Evolutionary conservation across 2,888 invertebrate genomes (phyloP).

Genomic region (Apeira syringaria): DNA sequence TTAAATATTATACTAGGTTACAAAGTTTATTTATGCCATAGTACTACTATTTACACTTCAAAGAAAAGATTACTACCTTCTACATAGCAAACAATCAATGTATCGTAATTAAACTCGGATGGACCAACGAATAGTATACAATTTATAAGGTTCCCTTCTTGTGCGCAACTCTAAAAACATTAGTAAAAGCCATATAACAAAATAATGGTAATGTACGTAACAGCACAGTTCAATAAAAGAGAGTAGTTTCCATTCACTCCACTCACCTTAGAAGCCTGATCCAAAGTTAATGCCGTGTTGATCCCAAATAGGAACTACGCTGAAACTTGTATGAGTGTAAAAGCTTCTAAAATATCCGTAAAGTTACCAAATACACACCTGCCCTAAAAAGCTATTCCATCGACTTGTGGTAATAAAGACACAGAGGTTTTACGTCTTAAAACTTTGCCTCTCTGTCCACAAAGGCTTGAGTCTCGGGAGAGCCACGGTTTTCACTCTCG

Average conservation of each 20-base stretch:
- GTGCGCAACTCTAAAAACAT: too few species aligned
- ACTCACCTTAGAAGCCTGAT: neutral
- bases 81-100: too few species aligned
- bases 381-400: slow-evolving; percentile 17
- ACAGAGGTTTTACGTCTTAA: slow-evolving; percentile 36
- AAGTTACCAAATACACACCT: slow-evolving; percentile 16
- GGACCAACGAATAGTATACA: too few species aligned
- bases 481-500: slow-evolving; percentile 36
- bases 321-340: slow-evolving; percentile 6
- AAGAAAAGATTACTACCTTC: too few species aligned
- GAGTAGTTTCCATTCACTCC: neutral
- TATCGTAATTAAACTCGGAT: too few species aligned
- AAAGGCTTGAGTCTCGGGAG: slow-evolving; percentile 39
- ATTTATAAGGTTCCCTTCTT: too few species aligned
- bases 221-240: neutral
- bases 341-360: slow-evolving; percentile 15
- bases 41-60: too few species aligned
- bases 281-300: neutral
- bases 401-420: slow-evolving; percentile 37
- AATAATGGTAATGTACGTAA: neutral
- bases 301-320: neutral
- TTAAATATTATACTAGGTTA: too few species aligned
- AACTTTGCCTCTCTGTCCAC: slow-evolving; percentile 41
- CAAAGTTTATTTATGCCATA: too few species aligned
- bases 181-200: neutral